phyloP scores from a whole-genome alignment of 2,888 invertebrate species.

The Agrilus cyanescens region DNA sequence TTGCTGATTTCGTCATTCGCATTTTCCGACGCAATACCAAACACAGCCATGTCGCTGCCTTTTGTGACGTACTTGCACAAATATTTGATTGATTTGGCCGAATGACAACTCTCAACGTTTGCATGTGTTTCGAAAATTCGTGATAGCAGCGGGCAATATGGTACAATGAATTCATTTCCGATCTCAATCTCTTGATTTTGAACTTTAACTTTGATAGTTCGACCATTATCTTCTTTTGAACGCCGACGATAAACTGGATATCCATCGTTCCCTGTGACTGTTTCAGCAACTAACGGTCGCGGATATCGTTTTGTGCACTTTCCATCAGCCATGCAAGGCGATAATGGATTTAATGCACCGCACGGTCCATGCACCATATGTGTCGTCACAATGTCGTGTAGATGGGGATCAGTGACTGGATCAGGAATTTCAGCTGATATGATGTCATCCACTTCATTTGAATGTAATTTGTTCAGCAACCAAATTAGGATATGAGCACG shows the following conservation, averaged over 20 bases:
- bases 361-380: conserved; percentile 24
- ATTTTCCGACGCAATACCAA: conserved; percentile 6
- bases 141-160: conserved; percentile 18
- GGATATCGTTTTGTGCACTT: conserved; percentile 21
- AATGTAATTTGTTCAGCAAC: conserved; percentile 6
- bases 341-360: conserved; percentile 26
- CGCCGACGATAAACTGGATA: conserved; percentile 23
- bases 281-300: conserved; percentile 16
- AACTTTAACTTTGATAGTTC: conserved; percentile 16
- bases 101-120: conserved; percentile 30
- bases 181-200: conserved; percentile 13
- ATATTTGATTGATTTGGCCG: conserved; percentile 32
- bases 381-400: conserved; percentile 19
- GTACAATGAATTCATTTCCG: conserved; percentile 20
- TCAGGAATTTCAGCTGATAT: conserved; percentile 27
- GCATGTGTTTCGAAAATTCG: conserved; percentile 18
- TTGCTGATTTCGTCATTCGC: conserved; percentile 17
- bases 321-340: conserved; percentile 30
- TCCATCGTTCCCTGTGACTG: conserved; percentile 19
- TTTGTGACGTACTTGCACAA: conserved; percentile 34
- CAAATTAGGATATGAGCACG: conserved; percentile 10
- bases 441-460: conserved; percentile 19
- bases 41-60: conserved; percentile 24
- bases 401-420: conserved; percentile 18
- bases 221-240: conserved; percentile 18